Base-by-base conservation (phyloP, 2,113 vertebrate species). In the Sinocyclocheilus maitianheensis region DNA sequence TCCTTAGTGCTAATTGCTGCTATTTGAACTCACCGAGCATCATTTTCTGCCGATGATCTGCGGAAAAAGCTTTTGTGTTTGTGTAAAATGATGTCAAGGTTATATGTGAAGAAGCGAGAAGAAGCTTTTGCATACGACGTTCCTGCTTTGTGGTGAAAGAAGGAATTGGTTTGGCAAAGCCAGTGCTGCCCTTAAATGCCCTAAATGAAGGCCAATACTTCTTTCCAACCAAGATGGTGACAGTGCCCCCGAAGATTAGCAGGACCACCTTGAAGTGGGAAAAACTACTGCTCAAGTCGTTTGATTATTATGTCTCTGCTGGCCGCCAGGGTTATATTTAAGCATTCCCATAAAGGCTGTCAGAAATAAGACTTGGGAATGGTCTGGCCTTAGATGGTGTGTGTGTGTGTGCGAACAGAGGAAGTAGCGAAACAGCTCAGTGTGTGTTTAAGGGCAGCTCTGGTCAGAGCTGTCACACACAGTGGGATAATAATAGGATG, bases 261-360 rank as follows among this genome's bases (percentile, higher is more conserved):
- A 90, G 90, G 93, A 95, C 93, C 94, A 95, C 93, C 92, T 90
- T 92, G 91, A 92, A 93, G 91, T 93, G 89, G 91, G 93, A 92
- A 91, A 88, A 90, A 85, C n/a, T 91, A 90, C 90, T 94, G 91
- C 92, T 94, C 91, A 89, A 86, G 87, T 84, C 43, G 87, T 93
- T 91, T 94, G 94, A 94, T 95, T 95, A 94, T 92, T 94, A 93
- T 94, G 91, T 91, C 91, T 95, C 87, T 88, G 89, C 90, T 92
- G 90, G 86, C 92, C 93, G 92, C 94, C 93, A 94, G 89, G 84
- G 90, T 92, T 95, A 95, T 93, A 95, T 95, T 94, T 95, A 95
- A 93, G 92, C 90, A 91, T 95, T 96, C 94, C 94, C 94, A 95
- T 94, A 93, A 94, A 94, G 91, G 89, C 90, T 85, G 91, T 90